These are phyloP conservation scores for Mastacembelus armatus DNA, from an alignment of 2,797 vertebrate genomes.

Conservation along the genomic window DNA sequence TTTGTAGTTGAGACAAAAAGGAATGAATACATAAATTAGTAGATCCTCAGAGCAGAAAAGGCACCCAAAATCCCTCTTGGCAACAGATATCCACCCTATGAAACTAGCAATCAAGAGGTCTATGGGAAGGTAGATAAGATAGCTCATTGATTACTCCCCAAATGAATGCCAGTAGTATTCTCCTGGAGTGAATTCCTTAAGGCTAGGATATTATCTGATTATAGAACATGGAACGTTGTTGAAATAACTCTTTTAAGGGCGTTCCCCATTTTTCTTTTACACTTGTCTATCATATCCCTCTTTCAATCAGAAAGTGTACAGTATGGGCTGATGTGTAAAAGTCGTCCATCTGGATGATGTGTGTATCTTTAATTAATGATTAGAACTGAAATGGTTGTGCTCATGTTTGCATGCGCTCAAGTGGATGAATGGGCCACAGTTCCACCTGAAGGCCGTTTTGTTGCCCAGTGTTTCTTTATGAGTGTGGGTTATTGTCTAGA, in stretches of 20 bases:
- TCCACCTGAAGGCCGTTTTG: constrained; percentile 38
- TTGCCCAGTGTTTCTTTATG: constrained; percentile 32
- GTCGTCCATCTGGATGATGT: constrained; percentile 32
- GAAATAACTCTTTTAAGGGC: constrained; percentile 58
- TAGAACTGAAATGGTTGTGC: constrained; percentile 37
- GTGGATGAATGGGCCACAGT: neutral
- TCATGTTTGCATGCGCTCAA: constrained; percentile 31
- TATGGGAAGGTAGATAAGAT: constrained; percentile 55
- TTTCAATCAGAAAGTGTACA: neutral
- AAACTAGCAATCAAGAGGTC: constrained; percentile 41
- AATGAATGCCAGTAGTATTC: constrained; percentile 37
- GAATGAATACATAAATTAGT: constrained; percentile 85
- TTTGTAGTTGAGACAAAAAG: constrained; percentile 85
- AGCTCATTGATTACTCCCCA: constrained; percentile 63
- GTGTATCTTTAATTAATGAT: constrained; percentile 58
- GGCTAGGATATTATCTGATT: constrained; percentile 65
- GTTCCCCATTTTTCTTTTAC: constrained; percentile 1
- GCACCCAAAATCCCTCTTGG: constrained; percentile 57
- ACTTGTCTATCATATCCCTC: neutral
- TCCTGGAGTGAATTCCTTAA: constrained; percentile 48
- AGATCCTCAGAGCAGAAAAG: constrained; percentile 69
- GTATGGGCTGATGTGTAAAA: constrained; percentile 22
- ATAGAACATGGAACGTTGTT: constrained; percentile 50
- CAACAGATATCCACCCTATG: constrained; percentile 61
- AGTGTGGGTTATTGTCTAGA: constrained; percentile 26